Conservation (phyloP, 1,140 invertebrate genomes). For the Theocolax elegans region DNA sequence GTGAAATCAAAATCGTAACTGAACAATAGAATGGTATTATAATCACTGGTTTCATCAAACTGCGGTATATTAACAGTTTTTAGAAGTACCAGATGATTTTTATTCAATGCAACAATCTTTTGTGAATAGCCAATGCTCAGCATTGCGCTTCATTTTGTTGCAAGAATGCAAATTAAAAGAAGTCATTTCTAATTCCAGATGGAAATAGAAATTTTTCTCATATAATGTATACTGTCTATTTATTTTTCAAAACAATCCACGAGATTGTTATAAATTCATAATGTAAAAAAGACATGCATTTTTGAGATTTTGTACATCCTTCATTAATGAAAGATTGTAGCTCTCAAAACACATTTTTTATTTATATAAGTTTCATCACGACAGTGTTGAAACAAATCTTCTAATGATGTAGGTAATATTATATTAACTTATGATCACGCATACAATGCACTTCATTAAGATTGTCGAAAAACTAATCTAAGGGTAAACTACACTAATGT, state of each 20-base stretch:
- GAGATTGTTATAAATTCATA: constrained; percentile 23
- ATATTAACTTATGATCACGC: not conserved
- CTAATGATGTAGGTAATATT: constrained; percentile 26
- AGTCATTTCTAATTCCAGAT: constrained; percentile 33
- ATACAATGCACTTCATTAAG: constrained; percentile 4
- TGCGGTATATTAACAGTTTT: constrained; percentile 37
- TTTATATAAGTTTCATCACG: constrained; percentile 16
- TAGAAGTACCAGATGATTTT: constrained; percentile 20
- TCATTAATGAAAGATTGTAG: constrained; percentile 10
- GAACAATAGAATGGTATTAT: too few relatives aligned
- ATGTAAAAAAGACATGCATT: not conserved
- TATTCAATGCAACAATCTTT: constrained; percentile 14
- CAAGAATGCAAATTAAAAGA: constrained; percentile 12
- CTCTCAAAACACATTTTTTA: constrained; percentile 12
- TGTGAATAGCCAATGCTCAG: constrained; percentile 35
- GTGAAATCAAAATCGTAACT: constrained; percentile 5
- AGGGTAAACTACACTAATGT: constrained; percentile 1
- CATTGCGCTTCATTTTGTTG: constrained; percentile 32
- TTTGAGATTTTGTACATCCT: constrained; percentile 32
- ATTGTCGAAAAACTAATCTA: not conserved
- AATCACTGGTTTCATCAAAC: constrained; percentile 33
- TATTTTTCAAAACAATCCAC: constrained; percentile 37
- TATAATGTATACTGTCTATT: constrained; percentile 11
- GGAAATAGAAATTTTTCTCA: constrained; percentile 33
- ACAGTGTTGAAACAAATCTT: constrained; percentile 19